These are phyloP conservation scores for Pegea sp. DNA, from an alignment of 23 tunicate species.

Conservation along the genomic window DNA sequence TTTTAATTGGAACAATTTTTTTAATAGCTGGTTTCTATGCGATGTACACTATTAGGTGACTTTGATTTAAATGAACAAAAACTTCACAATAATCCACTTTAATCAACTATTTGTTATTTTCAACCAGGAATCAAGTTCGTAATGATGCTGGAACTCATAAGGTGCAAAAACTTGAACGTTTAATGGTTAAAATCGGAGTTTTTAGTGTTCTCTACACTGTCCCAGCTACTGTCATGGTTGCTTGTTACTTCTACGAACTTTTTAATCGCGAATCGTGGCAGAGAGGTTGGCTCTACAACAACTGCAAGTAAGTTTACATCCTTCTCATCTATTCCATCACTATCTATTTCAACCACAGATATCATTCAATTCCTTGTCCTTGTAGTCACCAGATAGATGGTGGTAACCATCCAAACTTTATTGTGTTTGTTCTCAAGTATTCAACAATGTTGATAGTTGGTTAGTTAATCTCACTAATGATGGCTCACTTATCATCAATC, in stretches of 20 bases:
- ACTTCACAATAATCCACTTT: no score
- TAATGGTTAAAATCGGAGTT: conserved; percentile 79
- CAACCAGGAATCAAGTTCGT: conserved; percentile 40
- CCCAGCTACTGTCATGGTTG: conserved; percentile 73
- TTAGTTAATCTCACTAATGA: conserved; percentile 3
- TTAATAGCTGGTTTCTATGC: conserved; percentile 68
- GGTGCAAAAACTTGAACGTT: conserved; percentile 62
- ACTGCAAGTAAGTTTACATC: conserved; percentile 39
- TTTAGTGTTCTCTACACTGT: conserved; percentile 82
- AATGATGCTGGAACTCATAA: conserved; percentile 35
- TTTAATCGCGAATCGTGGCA: conserved; percentile 44
- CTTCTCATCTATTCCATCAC: neutral
- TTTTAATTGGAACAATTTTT: conserved; percentile 42
- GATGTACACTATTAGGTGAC: conserved; percentile 57
- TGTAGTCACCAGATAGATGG: conserved; percentile 16
- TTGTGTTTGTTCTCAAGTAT: conserved; percentile 62
- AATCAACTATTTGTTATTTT: neutral
- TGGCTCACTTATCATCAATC: neutral
- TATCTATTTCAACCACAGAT: conserved; percentile 1
- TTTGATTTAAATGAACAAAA: no score
- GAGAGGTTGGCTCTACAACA: conserved; percentile 41
- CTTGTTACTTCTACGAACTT: conserved; percentile 64
- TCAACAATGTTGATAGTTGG: conserved; percentile 27
- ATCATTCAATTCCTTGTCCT: conserved; percentile 26
- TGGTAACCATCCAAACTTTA: conserved; percentile 40